Percentiles rank a stretch among this genome's conserved stretches.
phyloP scores from a whole-genome alignment of 2,888 invertebrate species.

The Crematogaster levior region DNA sequence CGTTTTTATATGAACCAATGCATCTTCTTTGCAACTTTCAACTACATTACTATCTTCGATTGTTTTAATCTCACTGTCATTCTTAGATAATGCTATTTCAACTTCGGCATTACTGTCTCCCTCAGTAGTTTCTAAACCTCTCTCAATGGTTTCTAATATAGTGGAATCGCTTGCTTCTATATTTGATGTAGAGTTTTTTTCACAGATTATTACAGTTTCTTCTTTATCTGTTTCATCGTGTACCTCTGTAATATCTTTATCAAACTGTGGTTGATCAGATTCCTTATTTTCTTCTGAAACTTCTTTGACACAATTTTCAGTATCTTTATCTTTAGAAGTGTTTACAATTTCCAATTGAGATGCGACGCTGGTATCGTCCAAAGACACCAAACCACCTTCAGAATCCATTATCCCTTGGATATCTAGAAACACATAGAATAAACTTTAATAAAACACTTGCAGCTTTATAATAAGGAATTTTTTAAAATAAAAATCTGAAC shows the following conservation, averaged over 20 bases:
- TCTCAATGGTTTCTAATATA: constrained; percentile 11
- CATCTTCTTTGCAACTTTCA: constrained; percentile 26
- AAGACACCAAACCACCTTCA: neutral
- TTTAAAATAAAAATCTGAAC: neutral
- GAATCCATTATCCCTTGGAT: constrained; percentile 15
- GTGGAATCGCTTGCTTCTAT: neutral
- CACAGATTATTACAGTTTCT: neutral
- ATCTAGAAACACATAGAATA: constrained; percentile 27
- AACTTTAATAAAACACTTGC: neutral
- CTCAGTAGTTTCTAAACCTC: constrained; percentile 18
- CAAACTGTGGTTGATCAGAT: neutral
- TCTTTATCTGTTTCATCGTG: neutral
- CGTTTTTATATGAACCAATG: constrained; percentile 37
- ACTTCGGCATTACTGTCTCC: constrained; percentile 33
- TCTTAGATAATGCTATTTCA: constrained; percentile 10
- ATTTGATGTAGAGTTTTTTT: constrained; percentile 28
- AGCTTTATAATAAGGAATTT: neutral
- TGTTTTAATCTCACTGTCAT: constrained; percentile 28
- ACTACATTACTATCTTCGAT: neutral
- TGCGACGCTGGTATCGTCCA: neutral
- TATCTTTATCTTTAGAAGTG: constrained; percentile 26
- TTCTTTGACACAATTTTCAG: constrained; percentile 19
- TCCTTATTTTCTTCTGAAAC: neutral
- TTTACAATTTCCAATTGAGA: constrained; percentile 24
- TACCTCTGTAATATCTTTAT: neutral